Evolutionary conservation across 1,140 invertebrate species (phyloP), one percentile per base, ranked within the genome.

Genomic region (Heterodera schachtii): DNA sequence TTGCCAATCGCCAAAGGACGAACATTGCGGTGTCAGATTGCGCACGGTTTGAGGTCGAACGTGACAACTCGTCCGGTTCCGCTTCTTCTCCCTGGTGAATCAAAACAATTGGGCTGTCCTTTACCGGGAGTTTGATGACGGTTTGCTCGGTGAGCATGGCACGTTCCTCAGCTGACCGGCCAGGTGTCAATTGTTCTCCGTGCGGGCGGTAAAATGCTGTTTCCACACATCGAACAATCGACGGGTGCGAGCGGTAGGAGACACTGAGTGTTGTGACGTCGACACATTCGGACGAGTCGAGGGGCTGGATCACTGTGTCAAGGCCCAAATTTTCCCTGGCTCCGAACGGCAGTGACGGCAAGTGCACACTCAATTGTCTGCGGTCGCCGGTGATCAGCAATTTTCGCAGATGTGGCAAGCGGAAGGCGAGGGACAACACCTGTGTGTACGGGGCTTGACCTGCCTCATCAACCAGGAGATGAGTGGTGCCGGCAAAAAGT

Each of bases 31-130:
- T 31, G 31, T 31, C n/a, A n/a, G n/a, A n/a, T 31, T 31, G 31
- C 31, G 31, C 31, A 31, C 31, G 31, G 31, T 31, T 31, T 31
- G 31, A 31, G 31, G 31, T 31, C 31, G 31, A 31, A 31, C 31
- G 31, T 31, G 31, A 31, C 31, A 31, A 31, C 31, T 31, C 31
- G 31, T 31, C 31, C 31, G 19, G 41, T 11, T 19, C 73, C 8
- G 73, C 73, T 7, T 74, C 73, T n/a, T 74, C 21, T 31, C 8
- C 73, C 73, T 74, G 73, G 41, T 74, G 73, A 31, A 74, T 74
- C n/a, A 74, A 11, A 44, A 74, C 21, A 8, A 74, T 5, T 21
- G 73, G 73, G 9, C 73, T 7, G 31, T 57, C 9, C 9, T 9
- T 57, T 57, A 52, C 57, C n/a, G 73, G 73, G 5, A 74, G 9